Evolutionary conservation across 2,888 invertebrate species (phyloP).

Genomic region (Xylophagus ater): DNA sequence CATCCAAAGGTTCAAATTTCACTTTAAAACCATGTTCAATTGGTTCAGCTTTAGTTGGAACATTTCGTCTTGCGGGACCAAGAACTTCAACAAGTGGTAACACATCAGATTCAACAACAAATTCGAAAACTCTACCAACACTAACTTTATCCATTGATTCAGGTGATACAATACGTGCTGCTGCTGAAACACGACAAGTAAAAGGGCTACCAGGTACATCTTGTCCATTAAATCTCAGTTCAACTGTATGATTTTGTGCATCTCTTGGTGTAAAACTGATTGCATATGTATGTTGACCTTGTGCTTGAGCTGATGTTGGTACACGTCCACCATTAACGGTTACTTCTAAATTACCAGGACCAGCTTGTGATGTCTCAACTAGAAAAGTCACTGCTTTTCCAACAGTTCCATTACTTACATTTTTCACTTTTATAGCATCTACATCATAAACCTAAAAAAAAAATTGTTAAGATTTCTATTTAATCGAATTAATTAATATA

Average conservation of each 20-base stretch:
- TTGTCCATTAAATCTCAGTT: conserved; percentile 90
- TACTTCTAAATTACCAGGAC: conserved; percentile 96
- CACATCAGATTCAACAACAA: conserved; percentile 76
- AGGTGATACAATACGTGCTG: conserved; percentile 71
- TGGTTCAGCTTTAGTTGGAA: conserved; percentile 49
- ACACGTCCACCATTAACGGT: conserved; percentile 96
- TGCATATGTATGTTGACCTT: conserved; percentile 91
- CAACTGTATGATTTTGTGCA: conserved; percentile 82
- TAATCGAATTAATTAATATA: not conserved
- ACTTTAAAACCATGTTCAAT: conserved; percentile 43
- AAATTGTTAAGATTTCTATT: too few species aligned
- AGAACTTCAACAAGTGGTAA: conserved; percentile 72
- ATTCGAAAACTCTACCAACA: conserved; percentile 71
- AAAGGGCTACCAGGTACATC: conserved; percentile 71
- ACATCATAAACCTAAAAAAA: conserved; percentile 74
- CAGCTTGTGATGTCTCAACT: conserved; percentile 96
- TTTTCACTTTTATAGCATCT: conserved; percentile 85
- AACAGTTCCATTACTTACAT: conserved; percentile 75
- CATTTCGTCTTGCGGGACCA: conserved; percentile 59
- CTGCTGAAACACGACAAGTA: conserved; percentile 53
- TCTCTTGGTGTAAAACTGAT: conserved; percentile 95
- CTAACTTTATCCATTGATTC: conserved; percentile 84
- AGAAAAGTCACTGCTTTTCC: conserved; percentile 86
- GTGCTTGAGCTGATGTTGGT: conserved; percentile 91
- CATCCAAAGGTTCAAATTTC: conserved; percentile 75